Evolutionary conservation across 2,888 invertebrate species (phyloP), one percentile per base, ranked within the genome.

Genomic region (Calameuta pallipes): DNA sequence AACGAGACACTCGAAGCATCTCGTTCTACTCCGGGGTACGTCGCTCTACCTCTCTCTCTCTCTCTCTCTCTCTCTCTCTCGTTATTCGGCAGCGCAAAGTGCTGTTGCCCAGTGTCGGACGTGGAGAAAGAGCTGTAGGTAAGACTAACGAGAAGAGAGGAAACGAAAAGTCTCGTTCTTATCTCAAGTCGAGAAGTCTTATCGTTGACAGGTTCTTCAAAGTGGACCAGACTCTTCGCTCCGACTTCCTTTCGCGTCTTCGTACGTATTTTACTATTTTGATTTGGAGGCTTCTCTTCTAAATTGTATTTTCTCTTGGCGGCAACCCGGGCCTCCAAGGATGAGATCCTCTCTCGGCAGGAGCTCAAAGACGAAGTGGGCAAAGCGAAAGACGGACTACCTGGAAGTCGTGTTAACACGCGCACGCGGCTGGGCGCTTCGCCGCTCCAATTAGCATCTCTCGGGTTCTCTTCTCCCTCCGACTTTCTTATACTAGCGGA

Each of bases 361-460:
- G 37, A 41, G 37, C 13, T 15, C 37, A 41, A 41, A 41, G 37
- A 15, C 30, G 3, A 1, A 70, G 70, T 13, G 70, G 13, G n/a
- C 13, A 33, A 33, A 33, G 33, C 33, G 33, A 33, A 33, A 33
- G 31, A 76, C 69, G 77, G 76, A 83, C 80, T 86, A 86, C 85
- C 84, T 85, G 85, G 84, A 86, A 86, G 83, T 84, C 83, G 83
- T 86, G 86, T 86, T 86, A 86, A 85, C 85, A 85, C 85, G 84
- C 82, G 84, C 85, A 83, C 84, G 82, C 84, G 75, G 75, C 84
- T 85, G 83, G 83, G 85, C 83, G 83, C 85, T 88, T 85, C 83
- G 84, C 85, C 85, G 88, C 87, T 89, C 86, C 86, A 89, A 89
- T 89, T 89, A 89, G 88, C 89, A 88, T 86, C 85, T 86, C 84